Percentiles rank a stretch among this genome's conserved stretches.
Evolutionary conservation across 1,140 invertebrate species (phyloP).

Genomic region (Nasonia longicornis): DNA sequence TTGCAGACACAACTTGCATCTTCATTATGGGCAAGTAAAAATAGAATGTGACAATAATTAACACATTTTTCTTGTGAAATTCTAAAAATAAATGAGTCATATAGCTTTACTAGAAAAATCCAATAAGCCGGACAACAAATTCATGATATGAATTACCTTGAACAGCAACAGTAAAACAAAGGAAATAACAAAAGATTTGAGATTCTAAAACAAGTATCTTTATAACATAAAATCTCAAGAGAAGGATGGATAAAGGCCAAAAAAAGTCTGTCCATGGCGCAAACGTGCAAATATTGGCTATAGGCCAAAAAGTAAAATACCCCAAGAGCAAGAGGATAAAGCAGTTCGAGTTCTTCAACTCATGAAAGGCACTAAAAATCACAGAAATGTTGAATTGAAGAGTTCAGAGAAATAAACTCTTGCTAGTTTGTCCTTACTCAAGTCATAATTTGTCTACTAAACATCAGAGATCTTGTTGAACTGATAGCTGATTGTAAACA

Average conservation of each 20-base stretch:
- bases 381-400: slow-evolving; percentile 12
- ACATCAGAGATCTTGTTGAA: not conserved
- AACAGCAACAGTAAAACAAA: slow-evolving; percentile 20
- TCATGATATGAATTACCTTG: not conserved
- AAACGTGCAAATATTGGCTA: slow-evolving; percentile 46
- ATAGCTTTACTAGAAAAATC: not conserved
- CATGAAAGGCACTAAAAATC: slow-evolving; percentile 9
- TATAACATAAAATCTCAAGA: slow-evolving; percentile 34
- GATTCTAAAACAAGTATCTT: slow-evolving; percentile 39
- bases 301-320: slow-evolving; percentile 44
- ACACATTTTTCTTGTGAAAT: not conserved
- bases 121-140: not conserved
- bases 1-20: not conserved
- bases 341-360: slow-evolving; percentile 24
- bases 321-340: slow-evolving; percentile 28
- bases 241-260: slow-evolving; percentile 47
- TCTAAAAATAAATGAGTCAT: not conserved
- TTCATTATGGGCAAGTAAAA: not conserved
- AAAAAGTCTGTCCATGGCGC: slow-evolving; percentile 44
- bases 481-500: not conserved
- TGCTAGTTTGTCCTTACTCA: not conserved
- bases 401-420: not conserved
- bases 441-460: not conserved
- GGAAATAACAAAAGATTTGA: slow-evolving; percentile 32
- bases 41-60: not conserved